A percentile compares a stretch with the other conserved stretches of the same genome.
These are phyloP conservation scores for Heteromormyrus szaboi DNA, from an alignment of 2,797 vertebrate genomes.

Conservation along the genomic window DNA sequence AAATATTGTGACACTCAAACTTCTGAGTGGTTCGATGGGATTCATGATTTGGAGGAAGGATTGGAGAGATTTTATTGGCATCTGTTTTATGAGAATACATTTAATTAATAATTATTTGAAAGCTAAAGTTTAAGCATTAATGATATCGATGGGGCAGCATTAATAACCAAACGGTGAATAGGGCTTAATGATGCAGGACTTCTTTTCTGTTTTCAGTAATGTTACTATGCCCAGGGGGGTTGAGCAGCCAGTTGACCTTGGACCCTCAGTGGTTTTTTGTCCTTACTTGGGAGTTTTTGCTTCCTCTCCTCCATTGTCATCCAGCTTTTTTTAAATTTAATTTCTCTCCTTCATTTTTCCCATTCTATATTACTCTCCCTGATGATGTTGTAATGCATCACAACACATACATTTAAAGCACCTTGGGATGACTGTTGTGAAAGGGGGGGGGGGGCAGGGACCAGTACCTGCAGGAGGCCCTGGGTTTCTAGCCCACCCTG, in stretches of 20 bases:
- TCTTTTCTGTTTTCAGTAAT: neutral
- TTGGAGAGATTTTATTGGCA: neutral
- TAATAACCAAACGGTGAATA: neutral
- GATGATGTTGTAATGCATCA: neutral
- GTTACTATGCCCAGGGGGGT: neutral
- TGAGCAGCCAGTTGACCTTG: neutral
- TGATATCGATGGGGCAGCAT: neutral
- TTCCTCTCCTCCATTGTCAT: neutral
- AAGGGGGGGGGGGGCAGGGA: neutral
- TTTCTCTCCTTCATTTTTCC: neutral
- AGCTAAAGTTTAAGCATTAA: neutral
- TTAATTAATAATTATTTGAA: neutral
- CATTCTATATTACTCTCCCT: neutral
- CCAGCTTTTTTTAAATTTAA: neutral
- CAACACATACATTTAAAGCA: neutral
- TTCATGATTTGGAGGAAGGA: neutral
- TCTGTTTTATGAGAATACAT: neutral
- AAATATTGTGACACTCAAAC: neutral
- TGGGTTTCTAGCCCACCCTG: neutral
- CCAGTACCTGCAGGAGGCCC: neutral
- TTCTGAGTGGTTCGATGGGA: neutral
- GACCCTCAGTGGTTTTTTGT: neutral
- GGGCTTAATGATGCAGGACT: neutral
- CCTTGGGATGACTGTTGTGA: neutral
- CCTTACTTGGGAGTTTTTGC: neutral